Evolutionary conservation across 2,797 vertebrate genomes (phyloP).

Genomic region (Esox lucius): DNA sequence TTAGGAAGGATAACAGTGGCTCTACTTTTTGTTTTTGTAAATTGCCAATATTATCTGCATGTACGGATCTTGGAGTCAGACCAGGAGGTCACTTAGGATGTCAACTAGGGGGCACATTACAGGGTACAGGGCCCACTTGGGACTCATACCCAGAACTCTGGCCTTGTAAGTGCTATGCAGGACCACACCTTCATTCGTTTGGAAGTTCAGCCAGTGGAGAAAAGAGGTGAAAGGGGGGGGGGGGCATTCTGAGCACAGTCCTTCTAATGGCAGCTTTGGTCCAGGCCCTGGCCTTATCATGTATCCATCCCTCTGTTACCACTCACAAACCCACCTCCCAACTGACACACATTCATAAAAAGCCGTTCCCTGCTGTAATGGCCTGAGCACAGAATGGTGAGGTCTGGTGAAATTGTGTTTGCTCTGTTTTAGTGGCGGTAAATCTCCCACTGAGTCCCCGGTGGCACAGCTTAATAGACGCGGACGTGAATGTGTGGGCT

Average conservation of each 20-base stretch:
- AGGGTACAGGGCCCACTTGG: too few species aligned
- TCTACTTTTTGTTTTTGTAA: too few species aligned
- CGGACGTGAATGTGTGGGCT: not conserved
- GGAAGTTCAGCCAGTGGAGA: not conserved
- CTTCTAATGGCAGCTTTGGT: not conserved
- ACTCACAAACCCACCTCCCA: too few species aligned
- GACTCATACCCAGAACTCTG: too few species aligned
- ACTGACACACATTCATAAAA: not conserved
- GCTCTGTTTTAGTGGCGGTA: not conserved
- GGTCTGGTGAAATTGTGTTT: not conserved
- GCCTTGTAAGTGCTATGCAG: too few species aligned
- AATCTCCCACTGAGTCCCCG: not conserved
- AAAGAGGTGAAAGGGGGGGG: too few species aligned
- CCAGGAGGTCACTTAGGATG: too few species aligned
- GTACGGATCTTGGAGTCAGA: too few species aligned
- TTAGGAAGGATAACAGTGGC: too few species aligned
- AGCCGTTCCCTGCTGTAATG: constrained; percentile 1
- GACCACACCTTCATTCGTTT: not conserved
- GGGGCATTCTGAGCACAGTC: too few species aligned
- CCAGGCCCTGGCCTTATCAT: not conserved
- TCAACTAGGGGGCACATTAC: too few species aligned
- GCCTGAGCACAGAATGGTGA: not conserved
- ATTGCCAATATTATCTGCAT: too few species aligned
- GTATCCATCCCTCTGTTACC: not conserved
- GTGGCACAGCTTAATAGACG: not conserved